Percentiles rank a stretch among this genome's conserved stretches.
Evolutionary conservation across 2,888 invertebrate species (phyloP).

Genomic region (Harpalus rubripes): DNA sequence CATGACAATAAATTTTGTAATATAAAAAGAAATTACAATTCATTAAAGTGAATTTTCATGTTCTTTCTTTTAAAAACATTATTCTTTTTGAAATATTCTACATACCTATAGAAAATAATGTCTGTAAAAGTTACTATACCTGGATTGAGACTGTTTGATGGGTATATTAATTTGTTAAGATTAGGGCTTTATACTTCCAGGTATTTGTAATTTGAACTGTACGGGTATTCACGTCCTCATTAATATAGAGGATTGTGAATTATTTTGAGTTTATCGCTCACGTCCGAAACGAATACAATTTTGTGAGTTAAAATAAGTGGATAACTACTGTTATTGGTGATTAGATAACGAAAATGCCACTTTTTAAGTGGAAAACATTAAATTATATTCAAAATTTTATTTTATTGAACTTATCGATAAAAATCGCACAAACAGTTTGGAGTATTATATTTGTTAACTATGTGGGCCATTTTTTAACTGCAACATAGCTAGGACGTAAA

Average conservation of each 20-base stretch:
- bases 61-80: neutral
- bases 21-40: neutral
- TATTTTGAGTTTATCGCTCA: slow-evolving; percentile 30
- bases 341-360: slow-evolving; percentile 9
- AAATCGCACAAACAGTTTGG: slow-evolving; percentile 63
- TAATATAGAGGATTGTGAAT: slow-evolving; percentile 11
- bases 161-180: slow-evolving; percentile 26
- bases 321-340: slow-evolving; percentile 29
- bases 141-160: slow-evolving; percentile 44
- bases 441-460: slow-evolving; percentile 47
- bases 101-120: slow-evolving; percentile 34
- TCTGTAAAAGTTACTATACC: slow-evolving; percentile 60
- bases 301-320: slow-evolving; percentile 35
- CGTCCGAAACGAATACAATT: slow-evolving; percentile 35
- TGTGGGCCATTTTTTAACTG: slow-evolving; percentile 19
- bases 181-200: slow-evolving; percentile 19
- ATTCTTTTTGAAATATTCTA: slow-evolving; percentile 29
- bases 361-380: neutral
- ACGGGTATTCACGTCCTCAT: slow-evolving; percentile 29
- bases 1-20: slow-evolving; percentile 7
- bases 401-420: slow-evolving; percentile 38
- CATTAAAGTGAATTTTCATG: neutral
- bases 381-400: slow-evolving; percentile 5
- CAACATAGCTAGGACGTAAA: slow-evolving; percentile 33
- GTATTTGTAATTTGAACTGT: slow-evolving; percentile 36